A percentile compares a stretch with the other conserved stretches of the same genome.
Evolutionary conservation across 2,113 vertebrate genomes (phyloP).

Genomic region (Phaetusa simplex): DNA sequence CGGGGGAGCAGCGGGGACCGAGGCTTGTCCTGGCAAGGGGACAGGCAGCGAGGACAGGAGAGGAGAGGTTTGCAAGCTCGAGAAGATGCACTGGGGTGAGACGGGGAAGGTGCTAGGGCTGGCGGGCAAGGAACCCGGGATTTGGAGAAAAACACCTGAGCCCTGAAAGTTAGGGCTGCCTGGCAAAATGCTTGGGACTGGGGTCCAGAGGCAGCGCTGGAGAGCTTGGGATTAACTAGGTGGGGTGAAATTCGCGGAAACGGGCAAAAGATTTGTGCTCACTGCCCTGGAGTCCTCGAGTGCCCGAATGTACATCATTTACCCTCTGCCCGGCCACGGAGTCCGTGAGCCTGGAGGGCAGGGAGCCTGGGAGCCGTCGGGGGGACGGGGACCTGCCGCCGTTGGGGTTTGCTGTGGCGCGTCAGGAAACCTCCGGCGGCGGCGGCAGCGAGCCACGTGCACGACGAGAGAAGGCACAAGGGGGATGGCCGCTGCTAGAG

Average conservation of each 20-base stretch:
- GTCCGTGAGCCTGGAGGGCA: background rate
- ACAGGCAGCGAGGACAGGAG: background rate
- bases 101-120: background rate
- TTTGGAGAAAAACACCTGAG: background rate
- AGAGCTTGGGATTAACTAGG: background rate
- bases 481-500: background rate
- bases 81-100: background rate
- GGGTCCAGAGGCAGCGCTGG: background rate
- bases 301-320: rapidly evolving
- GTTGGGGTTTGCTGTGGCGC: background rate
- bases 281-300: too few species aligned
- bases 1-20: background rate
- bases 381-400: background rate
- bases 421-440: background rate
- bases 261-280: background rate
- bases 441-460: background rate
- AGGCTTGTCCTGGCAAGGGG: background rate
- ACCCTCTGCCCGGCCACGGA: background rate
- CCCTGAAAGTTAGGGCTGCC: background rate
- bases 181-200: background rate
- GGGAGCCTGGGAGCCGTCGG: background rate
- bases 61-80: background rate
- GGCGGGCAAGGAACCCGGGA: background rate
- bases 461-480: rapidly evolving
- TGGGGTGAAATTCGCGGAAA: background rate